Evolutionary conservation across 2,113 vertebrate genomes (phyloP).

Genomic region (Solea senegalensis): DNA sequence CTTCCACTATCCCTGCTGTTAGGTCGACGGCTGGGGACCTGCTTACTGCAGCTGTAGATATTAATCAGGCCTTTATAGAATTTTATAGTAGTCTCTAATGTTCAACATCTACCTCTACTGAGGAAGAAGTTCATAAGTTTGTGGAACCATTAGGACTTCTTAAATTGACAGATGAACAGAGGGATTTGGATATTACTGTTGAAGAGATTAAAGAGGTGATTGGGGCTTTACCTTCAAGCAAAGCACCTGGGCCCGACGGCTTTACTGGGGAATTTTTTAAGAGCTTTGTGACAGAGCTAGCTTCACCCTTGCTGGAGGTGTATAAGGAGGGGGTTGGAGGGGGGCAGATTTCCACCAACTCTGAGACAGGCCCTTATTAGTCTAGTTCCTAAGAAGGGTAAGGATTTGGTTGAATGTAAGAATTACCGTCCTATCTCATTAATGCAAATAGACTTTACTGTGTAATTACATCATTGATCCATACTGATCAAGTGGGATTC

Average conservation of each 20-base stretch:
- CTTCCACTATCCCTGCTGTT: conserved; percentile 4
- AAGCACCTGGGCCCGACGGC: too few species aligned
- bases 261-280: too few species aligned
- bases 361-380: neutral
- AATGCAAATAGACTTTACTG: neutral
- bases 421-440: neutral
- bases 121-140: conserved; percentile 1
- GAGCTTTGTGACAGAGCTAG: too few species aligned
- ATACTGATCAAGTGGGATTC: neutral
- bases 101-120: neutral
- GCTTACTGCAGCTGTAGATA: neutral
- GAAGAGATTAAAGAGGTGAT: too few species aligned
- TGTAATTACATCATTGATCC: neutral
- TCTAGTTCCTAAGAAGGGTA: neutral
- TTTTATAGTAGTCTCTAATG: neutral
- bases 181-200: too few species aligned
- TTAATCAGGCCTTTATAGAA: conserved; percentile 5
- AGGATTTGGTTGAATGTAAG: neutral
- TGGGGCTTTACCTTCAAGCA: too few species aligned
- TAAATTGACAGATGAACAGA: too few species aligned
- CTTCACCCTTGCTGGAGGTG: too few species aligned
- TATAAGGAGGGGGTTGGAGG: too few species aligned
- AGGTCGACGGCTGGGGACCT: neutral
- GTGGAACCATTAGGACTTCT: too few species aligned
- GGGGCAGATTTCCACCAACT: neutral